Conservation (phyloP, 2,888 invertebrate species). For the Patella ulyssiponensis region DNA sequence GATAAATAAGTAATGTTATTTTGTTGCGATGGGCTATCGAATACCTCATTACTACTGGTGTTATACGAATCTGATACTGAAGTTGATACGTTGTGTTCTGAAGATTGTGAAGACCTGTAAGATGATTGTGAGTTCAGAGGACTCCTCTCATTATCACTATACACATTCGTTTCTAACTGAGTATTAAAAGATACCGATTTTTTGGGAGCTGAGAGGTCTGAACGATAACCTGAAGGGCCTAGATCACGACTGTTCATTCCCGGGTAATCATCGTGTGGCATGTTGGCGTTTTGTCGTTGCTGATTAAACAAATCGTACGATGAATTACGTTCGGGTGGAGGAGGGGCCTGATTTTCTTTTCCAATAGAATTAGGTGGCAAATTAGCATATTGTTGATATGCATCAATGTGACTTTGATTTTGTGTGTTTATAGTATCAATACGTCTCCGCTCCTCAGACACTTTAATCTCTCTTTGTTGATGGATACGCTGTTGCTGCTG, state of each 20-base stretch:
- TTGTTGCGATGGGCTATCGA: slow-evolving; percentile 40
- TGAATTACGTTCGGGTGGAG: slow-evolving; percentile 89
- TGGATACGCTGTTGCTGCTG: slow-evolving; percentile 52
- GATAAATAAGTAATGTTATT: slow-evolving; percentile 46
- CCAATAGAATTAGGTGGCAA: slow-evolving; percentile 46
- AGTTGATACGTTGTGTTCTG: slow-evolving; percentile 65
- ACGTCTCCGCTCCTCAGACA: slow-evolving; percentile 54
- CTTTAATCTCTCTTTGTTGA: slow-evolving; percentile 55
- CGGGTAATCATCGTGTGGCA: slow-evolving; percentile 26
- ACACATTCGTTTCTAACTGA: slow-evolving; percentile 66
- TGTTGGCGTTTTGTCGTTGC: slow-evolving; percentile 11
- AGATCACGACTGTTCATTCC: slow-evolving; percentile 1
- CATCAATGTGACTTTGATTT: slow-evolving; percentile 11
- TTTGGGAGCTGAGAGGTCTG: slow-evolving; percentile 57
- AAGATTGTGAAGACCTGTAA: slow-evolving; percentile 55
- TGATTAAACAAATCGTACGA: slow-evolving; percentile 76
- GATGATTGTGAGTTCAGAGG: slow-evolving; percentile 49
- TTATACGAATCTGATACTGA: slow-evolving; percentile 50
- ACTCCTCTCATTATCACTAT: slow-evolving; percentile 43
- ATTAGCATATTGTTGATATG: slow-evolving; percentile 55
- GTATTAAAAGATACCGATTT: slow-evolving; percentile 73
- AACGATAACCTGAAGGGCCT: slow-evolving; percentile 26
- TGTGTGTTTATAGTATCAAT: slow-evolving; percentile 48
- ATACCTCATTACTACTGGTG: slow-evolving; percentile 38
- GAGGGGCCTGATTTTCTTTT: slow-evolving; percentile 51